Evolutionary conservation across 2,113 vertebrate genomes (phyloP).

Genomic region (Urocitellus parryii): DNA sequence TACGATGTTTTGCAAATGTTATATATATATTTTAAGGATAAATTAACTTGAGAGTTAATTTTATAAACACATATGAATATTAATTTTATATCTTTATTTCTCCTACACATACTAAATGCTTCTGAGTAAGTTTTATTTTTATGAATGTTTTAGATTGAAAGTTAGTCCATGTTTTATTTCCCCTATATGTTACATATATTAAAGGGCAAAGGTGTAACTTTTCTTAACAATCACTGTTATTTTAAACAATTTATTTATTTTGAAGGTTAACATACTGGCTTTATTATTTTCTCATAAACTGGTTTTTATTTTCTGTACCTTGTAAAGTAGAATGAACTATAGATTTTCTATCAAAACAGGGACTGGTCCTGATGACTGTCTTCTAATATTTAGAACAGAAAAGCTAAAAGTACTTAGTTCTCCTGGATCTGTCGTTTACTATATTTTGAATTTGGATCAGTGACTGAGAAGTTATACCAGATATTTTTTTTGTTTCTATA

Average conservation of each 20-base stretch:
- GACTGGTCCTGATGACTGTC: not conserved
- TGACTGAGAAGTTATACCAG: not conserved
- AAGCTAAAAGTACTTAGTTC: not conserved
- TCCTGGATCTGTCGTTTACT: not conserved
- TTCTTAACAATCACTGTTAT: not conserved
- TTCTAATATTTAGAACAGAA: not conserved
- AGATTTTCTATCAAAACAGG: not conserved
- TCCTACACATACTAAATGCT: not conserved
- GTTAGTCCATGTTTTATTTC: not conserved
- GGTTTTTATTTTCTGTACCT: not conserved
- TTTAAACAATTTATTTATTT: not conserved
- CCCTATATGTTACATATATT: not conserved
- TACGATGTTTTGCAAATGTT: not conserved
- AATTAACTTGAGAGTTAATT: slow-evolving; percentile 16
- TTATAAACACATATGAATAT: not conserved
- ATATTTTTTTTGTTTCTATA: not conserved
- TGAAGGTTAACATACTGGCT: not conserved
- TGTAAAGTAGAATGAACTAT: not conserved
- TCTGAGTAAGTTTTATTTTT: not conserved
- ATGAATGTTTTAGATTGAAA: not conserved
- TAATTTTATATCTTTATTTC: not conserved
- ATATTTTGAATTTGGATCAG: not conserved
- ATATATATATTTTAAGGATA: not conserved
- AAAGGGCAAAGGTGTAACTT: not conserved
- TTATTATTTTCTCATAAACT: not conserved